Evolutionary conservation across 2,113 vertebrate genomes (phyloP).

Genomic region (Amazona vittata): DNA sequence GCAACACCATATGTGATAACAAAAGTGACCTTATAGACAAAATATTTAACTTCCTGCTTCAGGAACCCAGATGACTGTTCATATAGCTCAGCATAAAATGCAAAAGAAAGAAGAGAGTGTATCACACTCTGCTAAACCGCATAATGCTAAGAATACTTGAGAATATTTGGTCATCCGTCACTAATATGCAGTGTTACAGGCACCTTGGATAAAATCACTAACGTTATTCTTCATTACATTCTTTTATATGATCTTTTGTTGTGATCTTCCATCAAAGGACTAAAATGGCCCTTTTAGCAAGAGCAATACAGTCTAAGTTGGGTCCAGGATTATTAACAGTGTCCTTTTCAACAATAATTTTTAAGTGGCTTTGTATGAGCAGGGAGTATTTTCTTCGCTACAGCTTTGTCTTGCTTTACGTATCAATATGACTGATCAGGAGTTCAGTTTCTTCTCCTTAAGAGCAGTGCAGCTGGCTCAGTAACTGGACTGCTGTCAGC

Average conservation of each 20-base stretch:
- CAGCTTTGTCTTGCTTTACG: neutral
- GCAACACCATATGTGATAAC: conserved; percentile 3
- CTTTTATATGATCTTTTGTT: neutral
- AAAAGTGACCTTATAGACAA: conserved; percentile 37
- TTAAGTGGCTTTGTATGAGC: neutral
- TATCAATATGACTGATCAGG: neutral
- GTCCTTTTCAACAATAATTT: neutral
- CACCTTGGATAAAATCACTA: neutral
- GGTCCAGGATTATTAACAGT: neutral
- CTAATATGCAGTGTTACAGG: neutral
- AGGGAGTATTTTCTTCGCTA: neutral
- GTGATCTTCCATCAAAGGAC: neutral
- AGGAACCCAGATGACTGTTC: neutral
- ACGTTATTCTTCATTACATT: neutral
- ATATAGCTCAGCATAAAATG: neutral
- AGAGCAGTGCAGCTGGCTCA: neutral
- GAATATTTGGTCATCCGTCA: neutral
- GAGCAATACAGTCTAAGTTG: neutral
- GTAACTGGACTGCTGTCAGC: neutral
- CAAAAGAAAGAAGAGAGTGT: neutral
- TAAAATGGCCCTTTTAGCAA: neutral
- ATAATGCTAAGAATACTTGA: neutral
- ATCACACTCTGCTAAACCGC: neutral
- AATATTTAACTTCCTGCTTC: conserved; percentile 18
- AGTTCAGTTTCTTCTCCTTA: neutral